Percentiles rank a stretch among this genome's conserved stretches.
phyloP scores from a whole-genome alignment of 1,140 invertebrate species.

The Drosophila cardini region DNA sequence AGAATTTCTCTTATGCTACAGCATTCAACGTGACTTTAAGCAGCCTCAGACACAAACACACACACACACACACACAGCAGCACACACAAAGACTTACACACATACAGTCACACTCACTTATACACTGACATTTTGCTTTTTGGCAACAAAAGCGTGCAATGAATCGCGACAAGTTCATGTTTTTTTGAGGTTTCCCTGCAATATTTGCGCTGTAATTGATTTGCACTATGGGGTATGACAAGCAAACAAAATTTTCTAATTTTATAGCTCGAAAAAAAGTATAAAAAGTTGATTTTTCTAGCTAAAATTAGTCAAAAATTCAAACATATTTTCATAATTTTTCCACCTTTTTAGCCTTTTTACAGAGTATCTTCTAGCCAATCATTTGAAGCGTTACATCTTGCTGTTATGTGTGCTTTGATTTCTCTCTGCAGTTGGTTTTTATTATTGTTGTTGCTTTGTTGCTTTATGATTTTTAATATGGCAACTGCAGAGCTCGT shows the following conservation, averaged over 20 bases:
- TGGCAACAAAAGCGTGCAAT: slow-evolving; percentile 37
- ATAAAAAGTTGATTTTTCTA: too few species aligned
- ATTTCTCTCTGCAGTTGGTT: slow-evolving; percentile 16
- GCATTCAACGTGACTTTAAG: slow-evolving; percentile 75
- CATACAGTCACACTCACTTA: slow-evolving; percentile 1
- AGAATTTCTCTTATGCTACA: slow-evolving; percentile 60
- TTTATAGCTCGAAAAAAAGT: too few species aligned
- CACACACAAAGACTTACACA: background rate
- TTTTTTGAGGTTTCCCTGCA: slow-evolving; percentile 29
- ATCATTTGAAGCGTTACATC: background rate
- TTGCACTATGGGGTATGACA: background rate
- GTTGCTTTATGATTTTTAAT: slow-evolving; percentile 77
- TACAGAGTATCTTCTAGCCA: slow-evolving; percentile 4
- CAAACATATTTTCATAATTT: too few species aligned
- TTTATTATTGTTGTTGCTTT: slow-evolving; percentile 29
- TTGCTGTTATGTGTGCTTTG: slow-evolving; percentile 6
- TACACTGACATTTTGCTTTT: slow-evolving; percentile 32
- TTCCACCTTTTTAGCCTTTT: background rate
- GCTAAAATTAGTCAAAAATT: too few species aligned
- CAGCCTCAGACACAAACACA: slow-evolving; percentile 22
- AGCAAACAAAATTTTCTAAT: background rate
- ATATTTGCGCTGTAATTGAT: slow-evolving; percentile 11
- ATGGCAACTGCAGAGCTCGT: slow-evolving; percentile 70
- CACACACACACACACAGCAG: slow-evolving; percentile 11
- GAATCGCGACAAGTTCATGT: slow-evolving; percentile 41